Evolutionary conservation across 2,888 invertebrate species (phyloP), one percentile per base, ranked within the genome.

Genomic region (Sarcophaga variegata): DNA sequence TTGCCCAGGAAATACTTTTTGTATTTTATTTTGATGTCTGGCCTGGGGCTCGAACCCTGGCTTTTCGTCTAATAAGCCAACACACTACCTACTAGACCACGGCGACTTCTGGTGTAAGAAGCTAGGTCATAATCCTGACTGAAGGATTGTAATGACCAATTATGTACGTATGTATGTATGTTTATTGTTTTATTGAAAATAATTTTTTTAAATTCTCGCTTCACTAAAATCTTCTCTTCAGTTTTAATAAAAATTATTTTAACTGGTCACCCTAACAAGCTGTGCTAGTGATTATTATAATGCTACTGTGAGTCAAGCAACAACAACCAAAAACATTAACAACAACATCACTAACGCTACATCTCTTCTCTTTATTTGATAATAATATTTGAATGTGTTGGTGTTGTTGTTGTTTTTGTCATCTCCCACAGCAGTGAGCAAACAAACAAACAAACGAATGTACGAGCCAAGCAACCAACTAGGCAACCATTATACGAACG

Each of bases 181-280:
- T 25, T 25, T 25, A 25, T 25, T 27, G 27, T 4, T 27, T 27
- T 27, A 27, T 27, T 3, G 27, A 27, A 27, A 27, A 27, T 27
- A 27, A 27, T 27, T 27, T 27, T 27, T 27, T 27, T 27, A 27
- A 27, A 4, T 27, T 37, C 37, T 8, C 37, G 6, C 8, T 37
- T 37, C 6, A 0, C 37, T 8, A 37, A 37, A 37, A 8, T 37
- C 37, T 37, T 37, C 1, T 37, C 8, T 6, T 37, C 6, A 37
- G 8, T 37, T 37, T 37, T 37, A 37, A 37, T 37, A 6, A 69
- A n/a, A 70, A 22, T 22, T 64, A 22, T 47, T 12, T 45, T 20
- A 0, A 49, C 49, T 77, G 86, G 80, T 77, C 83, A 77, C 81
- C 77, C 47, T n/a, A 80, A 5, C 8, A 8, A n/a, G 45, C 14